Percentiles rank a stretch among this genome's conserved stretches.
These are phyloP conservation scores for Yoshiicerus persimilis DNA, from an alignment of 1,140 invertebrate species.

Conservation along the genomic window DNA sequence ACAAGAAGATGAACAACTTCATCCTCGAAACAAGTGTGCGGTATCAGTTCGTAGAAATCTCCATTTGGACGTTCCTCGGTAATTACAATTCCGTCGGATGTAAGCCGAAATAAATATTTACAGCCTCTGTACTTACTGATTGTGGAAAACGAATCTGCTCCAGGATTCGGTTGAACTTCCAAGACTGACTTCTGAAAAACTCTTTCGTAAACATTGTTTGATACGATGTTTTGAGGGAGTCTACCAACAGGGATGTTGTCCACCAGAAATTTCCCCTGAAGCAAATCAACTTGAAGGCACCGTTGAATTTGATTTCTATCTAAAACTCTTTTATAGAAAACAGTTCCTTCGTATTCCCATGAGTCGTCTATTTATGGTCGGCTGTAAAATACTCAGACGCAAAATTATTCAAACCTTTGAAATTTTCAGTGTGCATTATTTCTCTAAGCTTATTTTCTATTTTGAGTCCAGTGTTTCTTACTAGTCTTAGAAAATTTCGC, in stretches of 20 bases:
- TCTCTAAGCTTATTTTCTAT: background rate
- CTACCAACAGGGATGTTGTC: background rate
- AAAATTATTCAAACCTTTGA: background rate
- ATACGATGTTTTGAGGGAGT: background rate
- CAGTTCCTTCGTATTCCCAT: background rate
- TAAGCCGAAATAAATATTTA: background rate
- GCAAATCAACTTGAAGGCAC: background rate
- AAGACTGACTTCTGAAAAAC: background rate
- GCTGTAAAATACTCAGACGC: background rate
- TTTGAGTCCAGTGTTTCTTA: background rate
- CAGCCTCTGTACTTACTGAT: background rate
- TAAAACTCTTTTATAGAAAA: background rate
- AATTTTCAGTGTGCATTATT: background rate
- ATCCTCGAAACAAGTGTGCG: background rate
- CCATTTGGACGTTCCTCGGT: background rate
- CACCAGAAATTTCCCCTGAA: slow-evolving; percentile 27
- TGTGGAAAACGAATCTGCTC: background rate
- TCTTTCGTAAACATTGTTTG: background rate
- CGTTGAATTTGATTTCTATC: background rate
- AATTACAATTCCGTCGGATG: background rate
- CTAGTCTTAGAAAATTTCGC: background rate
- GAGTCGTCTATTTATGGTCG: background rate
- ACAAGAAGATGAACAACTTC: slow-evolving; percentile 14
- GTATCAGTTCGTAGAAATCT: background rate
- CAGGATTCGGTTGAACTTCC: background rate